These are phyloP conservation scores for Tor tambroides DNA, from an alignment of 2,113 vertebrate species.

Conservation along the genomic window DNA sequence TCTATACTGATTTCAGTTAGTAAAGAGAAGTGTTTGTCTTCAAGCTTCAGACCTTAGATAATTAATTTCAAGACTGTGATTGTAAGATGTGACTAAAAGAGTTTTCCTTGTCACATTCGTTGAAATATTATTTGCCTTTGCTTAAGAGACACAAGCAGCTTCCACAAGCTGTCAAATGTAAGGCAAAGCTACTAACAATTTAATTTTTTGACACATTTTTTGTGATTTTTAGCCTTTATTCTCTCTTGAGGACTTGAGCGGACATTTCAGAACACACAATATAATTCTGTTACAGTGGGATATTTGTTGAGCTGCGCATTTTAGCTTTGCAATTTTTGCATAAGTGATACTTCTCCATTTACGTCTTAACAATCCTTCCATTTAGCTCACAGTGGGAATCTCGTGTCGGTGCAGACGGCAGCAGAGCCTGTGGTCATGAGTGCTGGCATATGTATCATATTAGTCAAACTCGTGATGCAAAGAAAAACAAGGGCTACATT, in stretches of 20 bases:
- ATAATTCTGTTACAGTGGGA: not conserved
- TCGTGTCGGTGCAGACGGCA: slow-evolving; percentile 46
- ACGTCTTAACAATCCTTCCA: slow-evolving; percentile 57
- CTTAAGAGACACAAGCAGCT: not conserved
- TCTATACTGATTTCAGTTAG: not conserved
- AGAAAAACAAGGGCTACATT: slow-evolving; percentile 44
- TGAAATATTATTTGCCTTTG: not conserved
- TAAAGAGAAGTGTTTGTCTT: not conserved
- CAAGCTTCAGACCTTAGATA: not conserved
- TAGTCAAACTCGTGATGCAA: slow-evolving; percentile 68
- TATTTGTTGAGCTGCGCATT: not conserved
- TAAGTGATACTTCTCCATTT: slow-evolving; percentile 30
- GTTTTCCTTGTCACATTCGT: not conserved
- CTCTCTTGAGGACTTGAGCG: not conserved
- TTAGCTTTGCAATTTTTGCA: not conserved
- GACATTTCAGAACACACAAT: not conserved
- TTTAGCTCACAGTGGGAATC: slow-evolving; percentile 62
- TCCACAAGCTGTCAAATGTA: not conserved
- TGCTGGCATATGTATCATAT: slow-evolving; percentile 64
- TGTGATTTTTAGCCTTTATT: not conserved
- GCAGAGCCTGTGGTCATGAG: slow-evolving; percentile 66
- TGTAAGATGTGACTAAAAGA: not conserved
- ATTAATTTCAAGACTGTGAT: not conserved
- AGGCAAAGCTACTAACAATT: not conserved
- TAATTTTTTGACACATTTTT: not conserved